Base-by-base conservation (phyloP, 2,888 invertebrate species). In the Anthophora plumipes region DNA sequence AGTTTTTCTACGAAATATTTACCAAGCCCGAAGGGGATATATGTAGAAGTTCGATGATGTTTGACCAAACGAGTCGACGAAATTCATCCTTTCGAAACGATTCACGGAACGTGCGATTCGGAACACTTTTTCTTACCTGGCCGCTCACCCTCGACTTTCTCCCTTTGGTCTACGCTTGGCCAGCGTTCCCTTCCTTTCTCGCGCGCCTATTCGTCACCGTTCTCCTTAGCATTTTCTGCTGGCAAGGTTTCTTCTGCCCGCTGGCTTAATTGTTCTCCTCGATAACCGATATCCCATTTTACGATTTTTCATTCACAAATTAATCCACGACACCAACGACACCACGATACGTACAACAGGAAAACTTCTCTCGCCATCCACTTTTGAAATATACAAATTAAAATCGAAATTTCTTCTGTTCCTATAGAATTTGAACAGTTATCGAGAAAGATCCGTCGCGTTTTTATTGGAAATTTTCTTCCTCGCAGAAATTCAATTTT, bases 51-150 rank as follows among this genome's bases (percentile, higher is more conserved):
- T 14, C 14, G 14, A 12, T 2, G 14, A 14, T 1, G 46, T 14
- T 46, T 14, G 14, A 31, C 31, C n/a, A 5, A 46, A 46, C 46
- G 0, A 46, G 12, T 46, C 46, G 14, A 20, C 59, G 39, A 67
- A 59, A 59, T 31, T 66, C 46, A 55, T 31, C 61, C 48, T 69
- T 48, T 22, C 71, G 59, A 57, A 25, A 20, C 41, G 50, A 14
- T 50, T 46, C 46, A 52, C 39, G 60, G 66, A 46, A 46, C 57
- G 68, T n/a, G 31, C 50, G 55, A 69, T 69, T 59, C 55, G 50
- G 22, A 39, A 60, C 73, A 54, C 54, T 79, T 54, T 66, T 63
- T 54, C 64, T 69, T 64, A 80, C 67, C 80, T 80, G 37, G 43
- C 22, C 17, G 17, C 4, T 8, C 48, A 12, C 50, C 61, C 57